Evolutionary conservation across 1,140 invertebrate genomes (phyloP).

Genomic region (Cecropterus lyciades): DNA sequence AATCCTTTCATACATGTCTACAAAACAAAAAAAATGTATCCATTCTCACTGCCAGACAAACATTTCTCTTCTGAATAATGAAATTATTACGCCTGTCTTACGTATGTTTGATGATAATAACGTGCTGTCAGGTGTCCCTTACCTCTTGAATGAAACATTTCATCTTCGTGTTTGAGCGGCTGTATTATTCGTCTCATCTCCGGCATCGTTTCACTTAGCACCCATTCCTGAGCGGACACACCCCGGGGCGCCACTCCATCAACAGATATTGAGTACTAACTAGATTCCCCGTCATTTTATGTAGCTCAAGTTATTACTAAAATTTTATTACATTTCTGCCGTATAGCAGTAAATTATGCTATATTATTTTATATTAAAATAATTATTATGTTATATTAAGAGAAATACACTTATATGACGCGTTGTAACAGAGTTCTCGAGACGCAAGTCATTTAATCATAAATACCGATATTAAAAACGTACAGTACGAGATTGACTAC

Average conservation of each 20-base stretch:
- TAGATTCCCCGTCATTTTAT: conserved; percentile 33
- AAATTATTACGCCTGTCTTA: neutral
- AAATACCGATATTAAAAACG: too few relatives aligned
- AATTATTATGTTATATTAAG: too few relatives aligned
- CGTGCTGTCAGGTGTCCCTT: conserved; percentile 1
- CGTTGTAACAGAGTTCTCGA: too few relatives aligned
- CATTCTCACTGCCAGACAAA: neutral
- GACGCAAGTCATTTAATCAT: too few relatives aligned
- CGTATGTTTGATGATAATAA: conserved; percentile 14
- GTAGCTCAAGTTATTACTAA: conserved; percentile 37
- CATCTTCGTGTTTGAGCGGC: conserved; percentile 19
- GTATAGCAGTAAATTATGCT: neutral
- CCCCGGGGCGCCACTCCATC: conserved; percentile 37
- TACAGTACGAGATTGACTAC: too few relatives aligned
- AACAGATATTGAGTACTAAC: conserved; percentile 28
- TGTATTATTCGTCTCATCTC: conserved; percentile 57
- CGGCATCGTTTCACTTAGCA: conserved; percentile 65
- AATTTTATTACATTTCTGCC: neutral
- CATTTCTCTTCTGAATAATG: neutral
- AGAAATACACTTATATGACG: too few relatives aligned
- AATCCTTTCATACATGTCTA: too few relatives aligned
- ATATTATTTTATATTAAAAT: too few relatives aligned
- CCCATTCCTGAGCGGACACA: conserved; percentile 63
- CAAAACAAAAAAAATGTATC: too few relatives aligned
- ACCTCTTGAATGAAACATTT: conserved; percentile 25